phyloP scores from a whole-genome alignment of 2,888 invertebrate species.

The Prosapia bicincta region DNA sequence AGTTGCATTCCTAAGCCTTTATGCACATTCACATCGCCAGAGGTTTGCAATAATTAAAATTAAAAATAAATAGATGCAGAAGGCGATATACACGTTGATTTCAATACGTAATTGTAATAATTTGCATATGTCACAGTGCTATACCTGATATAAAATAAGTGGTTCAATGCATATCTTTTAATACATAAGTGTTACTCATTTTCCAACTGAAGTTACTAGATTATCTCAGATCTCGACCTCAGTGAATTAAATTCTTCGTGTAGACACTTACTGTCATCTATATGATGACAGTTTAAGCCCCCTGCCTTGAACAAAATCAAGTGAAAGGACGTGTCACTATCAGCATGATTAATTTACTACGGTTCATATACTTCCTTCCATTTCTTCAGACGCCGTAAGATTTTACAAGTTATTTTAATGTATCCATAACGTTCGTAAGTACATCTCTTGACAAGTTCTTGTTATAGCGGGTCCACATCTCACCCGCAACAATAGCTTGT shows the following conservation, averaged over 20 bases:
- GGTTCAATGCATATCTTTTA: neutral
- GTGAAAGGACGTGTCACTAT: neutral
- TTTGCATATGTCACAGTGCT: neutral
- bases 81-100: neutral
- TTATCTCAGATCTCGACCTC: neutral
- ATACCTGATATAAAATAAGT: neutral
- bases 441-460: too few species aligned
- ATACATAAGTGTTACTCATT: neutral
- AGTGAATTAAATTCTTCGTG: neutral
- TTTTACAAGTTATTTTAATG: too few species aligned
- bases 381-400: too few species aligned
- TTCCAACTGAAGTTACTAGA: neutral
- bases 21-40: too few species aligned
- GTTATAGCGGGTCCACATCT: too few species aligned
- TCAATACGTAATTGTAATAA: neutral
- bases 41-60: too few species aligned
- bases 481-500: too few species aligned
- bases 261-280: neutral
- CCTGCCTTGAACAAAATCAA: neutral
- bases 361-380: too few species aligned
- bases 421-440: too few species aligned
- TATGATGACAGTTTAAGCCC: neutral
- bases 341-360: neutral
- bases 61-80: neutral
- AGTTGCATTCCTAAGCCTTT: too few species aligned